These are phyloP conservation scores for Eurois occulta DNA, from an alignment of 2,888 invertebrate species.

Conservation along the genomic window DNA sequence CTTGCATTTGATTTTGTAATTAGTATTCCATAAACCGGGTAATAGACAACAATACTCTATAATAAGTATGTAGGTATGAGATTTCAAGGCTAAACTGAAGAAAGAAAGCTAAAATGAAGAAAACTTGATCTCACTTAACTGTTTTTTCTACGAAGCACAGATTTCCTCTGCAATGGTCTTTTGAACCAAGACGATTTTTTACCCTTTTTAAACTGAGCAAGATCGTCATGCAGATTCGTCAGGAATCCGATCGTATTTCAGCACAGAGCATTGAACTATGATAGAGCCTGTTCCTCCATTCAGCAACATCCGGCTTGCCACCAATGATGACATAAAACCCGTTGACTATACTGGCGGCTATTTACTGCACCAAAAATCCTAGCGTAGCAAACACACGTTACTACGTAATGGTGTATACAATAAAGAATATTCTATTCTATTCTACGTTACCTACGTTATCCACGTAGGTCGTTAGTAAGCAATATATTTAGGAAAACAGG, in stretches of 20 bases:
- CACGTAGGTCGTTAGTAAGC: not conserved
- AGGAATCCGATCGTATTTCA: conserved; percentile 1
- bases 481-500: not conserved
- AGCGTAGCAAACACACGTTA: too few relatives aligned
- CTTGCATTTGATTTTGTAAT: not conserved
- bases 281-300: not conserved
- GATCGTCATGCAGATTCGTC: not conserved
- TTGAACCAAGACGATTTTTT: not conserved
- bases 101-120: not conserved
- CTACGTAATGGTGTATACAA: too few relatives aligned
- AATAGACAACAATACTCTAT: not conserved
- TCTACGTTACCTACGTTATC: not conserved
- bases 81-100: not conserved
- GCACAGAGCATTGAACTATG: conserved; percentile 4
- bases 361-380: not conserved
- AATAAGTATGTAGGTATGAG: not conserved
- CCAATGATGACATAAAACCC: not conserved
- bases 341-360: not conserved
- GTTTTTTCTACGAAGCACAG: not conserved
- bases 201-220: not conserved
- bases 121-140: not conserved
- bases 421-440: too few relatives aligned
- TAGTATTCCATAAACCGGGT: not conserved
- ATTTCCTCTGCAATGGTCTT: not conserved
- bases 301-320: not conserved